Evolutionary conservation across 2,113 vertebrate genomes (phyloP).

Genomic region (Psephotus haematonotus): DNA sequence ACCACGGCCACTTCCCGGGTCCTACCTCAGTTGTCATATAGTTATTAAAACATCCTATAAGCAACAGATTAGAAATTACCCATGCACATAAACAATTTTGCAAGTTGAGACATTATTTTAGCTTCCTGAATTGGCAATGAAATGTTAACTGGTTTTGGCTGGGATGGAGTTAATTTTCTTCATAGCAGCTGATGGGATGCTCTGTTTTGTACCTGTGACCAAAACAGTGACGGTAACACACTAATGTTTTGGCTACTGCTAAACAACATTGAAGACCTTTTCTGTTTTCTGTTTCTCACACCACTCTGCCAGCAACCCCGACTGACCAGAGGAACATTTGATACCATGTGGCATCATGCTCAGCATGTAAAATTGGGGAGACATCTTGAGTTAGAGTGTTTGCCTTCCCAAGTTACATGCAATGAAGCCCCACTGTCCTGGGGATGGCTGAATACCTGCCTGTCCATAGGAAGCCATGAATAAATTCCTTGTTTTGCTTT

Average conservation of each 20-base stretch:
- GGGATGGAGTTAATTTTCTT: background rate
- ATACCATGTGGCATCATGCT: background rate
- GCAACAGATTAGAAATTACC: constrained; percentile 17
- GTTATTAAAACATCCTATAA: background rate
- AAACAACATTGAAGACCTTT: background rate
- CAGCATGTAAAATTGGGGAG: background rate
- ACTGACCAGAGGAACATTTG: background rate
- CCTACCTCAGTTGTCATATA: background rate
- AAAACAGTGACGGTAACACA: background rate
- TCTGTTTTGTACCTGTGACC: background rate
- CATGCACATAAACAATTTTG: background rate
- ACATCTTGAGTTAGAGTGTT: background rate
- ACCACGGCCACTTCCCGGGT: no score
- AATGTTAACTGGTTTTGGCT: background rate
- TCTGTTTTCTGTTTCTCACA: background rate
- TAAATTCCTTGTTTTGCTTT: background rate
- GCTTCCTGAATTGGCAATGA: background rate
- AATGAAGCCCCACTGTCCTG: background rate
- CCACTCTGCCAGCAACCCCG: background rate
- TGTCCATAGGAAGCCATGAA: background rate
- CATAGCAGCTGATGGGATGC: background rate
- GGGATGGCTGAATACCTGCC: background rate
- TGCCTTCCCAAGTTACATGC: background rate
- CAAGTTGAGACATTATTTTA: background rate
- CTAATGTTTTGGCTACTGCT: background rate